Base-by-base conservation (phyloP, 2,113 vertebrate genomes). In the Phrynosoma blainvillii region DNA sequence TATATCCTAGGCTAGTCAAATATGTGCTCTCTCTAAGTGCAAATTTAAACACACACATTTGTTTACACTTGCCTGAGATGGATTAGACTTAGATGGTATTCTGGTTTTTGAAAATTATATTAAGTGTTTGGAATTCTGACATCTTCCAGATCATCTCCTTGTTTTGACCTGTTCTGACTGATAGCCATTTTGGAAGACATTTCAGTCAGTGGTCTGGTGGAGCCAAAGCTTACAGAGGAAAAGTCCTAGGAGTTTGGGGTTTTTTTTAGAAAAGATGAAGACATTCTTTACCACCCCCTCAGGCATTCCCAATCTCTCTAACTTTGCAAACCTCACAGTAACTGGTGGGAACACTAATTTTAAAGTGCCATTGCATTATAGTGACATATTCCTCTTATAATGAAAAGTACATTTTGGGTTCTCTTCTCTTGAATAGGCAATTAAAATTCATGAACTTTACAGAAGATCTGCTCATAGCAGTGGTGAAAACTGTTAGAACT, bases 81-180 rank as follows among this genome's bases (percentile, higher is more conserved):
- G 21, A 89, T 79, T 54, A 89, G 36, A 10, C 52, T 82, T 20
- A 70, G 59, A 86, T 27, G 71, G 30, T 47, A 36, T 62, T n/a
- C 68, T 86, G 32, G 36, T 36, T 76, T 89, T 82, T 77, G 71
- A 80, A 77, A 80, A 70, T 71, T 8, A n/a, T 66, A 85, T 54
- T 68, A 40, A 62, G 36, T 9, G 27, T 54, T 75, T 65, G 32
- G 27, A 80, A 80, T 52, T 73, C 68, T 80, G 83, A 81, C 73
- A 79, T 70, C 54, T 83, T 83, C 84, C 74, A 89, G 84, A 70
- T 16, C 71, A 79, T 25, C 73, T 59, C 36, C 30, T 32, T 71
- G 47, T 47, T 82, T 71, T 42, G 30, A 70, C 40, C 74, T 78
- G 82, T 70, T 82, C 74, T 18, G 56, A 25, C 25, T 27, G n/a